Base-by-base conservation (phyloP, 1,140 invertebrate species). In the Battus philenor region DNA sequence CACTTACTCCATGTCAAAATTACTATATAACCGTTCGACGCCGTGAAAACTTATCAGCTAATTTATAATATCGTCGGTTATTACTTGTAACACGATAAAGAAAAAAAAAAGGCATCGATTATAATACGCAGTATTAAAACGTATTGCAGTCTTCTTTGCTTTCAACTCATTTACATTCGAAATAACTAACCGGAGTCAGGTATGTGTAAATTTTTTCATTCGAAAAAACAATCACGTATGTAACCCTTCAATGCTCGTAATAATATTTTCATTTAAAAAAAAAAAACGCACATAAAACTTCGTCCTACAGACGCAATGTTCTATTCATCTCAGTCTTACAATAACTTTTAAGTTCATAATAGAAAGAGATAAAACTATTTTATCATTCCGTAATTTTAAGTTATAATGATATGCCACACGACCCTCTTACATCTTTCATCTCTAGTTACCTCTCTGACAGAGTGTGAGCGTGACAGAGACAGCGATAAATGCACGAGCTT, bases 361-460 rank as follows among this genome's bases (percentile, higher is more conserved):
- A 13, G 41, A 61, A 59, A 65, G 54, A 54, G 64, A 67, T 68
- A 71, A 31, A 43, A 30, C 26, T 27, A 57, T 47, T 51, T 44
- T 34, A 52, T 46, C 48, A 48, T 59, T 36, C 56, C 47, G 59
- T 48, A 54, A 59, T 68, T 49, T 58, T 55, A 56, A 60, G 47
- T 60, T 50, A 62, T 78, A 79, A 79, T 76, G 66, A 79, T 75
- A 79, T 76, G 75, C 75, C 71, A 68, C 65, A 61, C 61, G 66
- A 77, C 65, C 66, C 68, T 68, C 55, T 58, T 59, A 65, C 59
- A 47, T 44, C 32, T 39, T 47, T 55, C 55, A 39, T 72, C 62
- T 12, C 48, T 47, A 27, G 57, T 55, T 57, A 11, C 56, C 47
- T 30, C 47, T 38, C 46, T 31, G 20, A 34, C 46, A 27, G n/a